Evolutionary conservation across 2,888 invertebrate species (phyloP).

Genomic region (Unio pictorum): DNA sequence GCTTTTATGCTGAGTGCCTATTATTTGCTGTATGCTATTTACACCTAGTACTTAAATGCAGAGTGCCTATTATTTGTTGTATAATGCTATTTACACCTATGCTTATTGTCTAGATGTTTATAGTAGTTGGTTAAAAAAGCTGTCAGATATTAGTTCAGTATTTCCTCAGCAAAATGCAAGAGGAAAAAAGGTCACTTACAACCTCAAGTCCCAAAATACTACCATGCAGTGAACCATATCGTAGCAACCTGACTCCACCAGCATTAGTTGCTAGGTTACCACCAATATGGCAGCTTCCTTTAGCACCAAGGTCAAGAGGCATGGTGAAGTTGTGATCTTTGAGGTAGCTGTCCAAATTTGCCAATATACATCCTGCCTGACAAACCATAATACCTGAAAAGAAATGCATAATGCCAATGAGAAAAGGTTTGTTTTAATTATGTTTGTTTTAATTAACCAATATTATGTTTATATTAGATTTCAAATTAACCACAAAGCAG

Average conservation of each 20-base stretch:
- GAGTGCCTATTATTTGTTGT: no score
- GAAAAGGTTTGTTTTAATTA: not conserved
- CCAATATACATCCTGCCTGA: slow-evolving; percentile 95
- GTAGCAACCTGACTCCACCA: slow-evolving; percentile 91
- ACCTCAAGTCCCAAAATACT: slow-evolving; percentile 92
- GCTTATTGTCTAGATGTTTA: not conserved
- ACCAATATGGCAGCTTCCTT: slow-evolving; percentile 95
- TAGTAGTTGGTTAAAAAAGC: not conserved
- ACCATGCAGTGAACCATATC: slow-evolving; percentile 96
- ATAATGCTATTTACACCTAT: not conserved
- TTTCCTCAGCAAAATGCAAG: not conserved
- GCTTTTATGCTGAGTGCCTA: no score
- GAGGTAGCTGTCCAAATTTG: slow-evolving; percentile 85
- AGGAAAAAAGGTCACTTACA: slow-evolving; percentile 73
- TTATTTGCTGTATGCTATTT: not conserved
- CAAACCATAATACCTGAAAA: slow-evolving; percentile 74
- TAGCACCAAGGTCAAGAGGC: slow-evolving; percentile 97
- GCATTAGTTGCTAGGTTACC: slow-evolving; percentile 98
- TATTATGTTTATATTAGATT: not conserved
- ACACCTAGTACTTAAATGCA: not conserved
- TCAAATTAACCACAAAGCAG: no score
- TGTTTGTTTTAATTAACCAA: not conserved
- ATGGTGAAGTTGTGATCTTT: slow-evolving; percentile 86
- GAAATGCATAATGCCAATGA: not conserved
- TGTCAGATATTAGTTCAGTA: not conserved